Base-by-base conservation (phyloP, 1,140 invertebrate species). In the Listronotus bonariensis region DNA sequence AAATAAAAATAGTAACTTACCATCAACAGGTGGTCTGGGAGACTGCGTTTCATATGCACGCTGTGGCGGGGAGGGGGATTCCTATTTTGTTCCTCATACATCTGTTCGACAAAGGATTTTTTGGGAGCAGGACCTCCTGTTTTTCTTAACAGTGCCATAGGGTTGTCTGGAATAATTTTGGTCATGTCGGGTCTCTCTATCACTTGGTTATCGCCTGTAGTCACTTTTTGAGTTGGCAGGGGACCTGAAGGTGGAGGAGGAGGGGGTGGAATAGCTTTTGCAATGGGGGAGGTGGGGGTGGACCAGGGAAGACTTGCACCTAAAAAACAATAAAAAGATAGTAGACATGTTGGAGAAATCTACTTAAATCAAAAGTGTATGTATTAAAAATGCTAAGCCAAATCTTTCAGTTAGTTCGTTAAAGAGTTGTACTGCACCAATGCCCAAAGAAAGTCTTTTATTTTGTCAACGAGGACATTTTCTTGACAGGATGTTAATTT, bases 121-220 rank as follows among this genome's bases (percentile, higher is more conserved):
- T 69, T 81, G 62, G 77, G 77, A 52, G 77, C 74, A 0, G 79
- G 81, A 31, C 80, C 79, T 46, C 78, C 77, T 15, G 81, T 81
- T 72, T 82, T 82, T 45, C 77, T 75, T 56, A 83, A 73, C 56
- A 79, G 70, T 0, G 79, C 83, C 74, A 88, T 88, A 3, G 87
- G 87, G 76, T 88, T 88, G 48, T 86, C 79, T 8, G 87, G 87
- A 34, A 88, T 88, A 38, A 78, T 78, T 56, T 75, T 75, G 10
- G 87, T 87, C 69, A 88, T 88, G 77, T 88, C 86, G 18, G 87
- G 87, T 52, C 87, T 78, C 71, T 78, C 75, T 34, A 76, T 65
- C 69, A 82, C 42, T 71, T 81, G 72, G 75, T 74, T 69, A 75
- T 80, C 69, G 67, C 76, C 43, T 66, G 80, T 81, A 68, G 65